Conservation (phyloP, 2,888 invertebrate species). For the Hemithea aestivaria region DNA sequence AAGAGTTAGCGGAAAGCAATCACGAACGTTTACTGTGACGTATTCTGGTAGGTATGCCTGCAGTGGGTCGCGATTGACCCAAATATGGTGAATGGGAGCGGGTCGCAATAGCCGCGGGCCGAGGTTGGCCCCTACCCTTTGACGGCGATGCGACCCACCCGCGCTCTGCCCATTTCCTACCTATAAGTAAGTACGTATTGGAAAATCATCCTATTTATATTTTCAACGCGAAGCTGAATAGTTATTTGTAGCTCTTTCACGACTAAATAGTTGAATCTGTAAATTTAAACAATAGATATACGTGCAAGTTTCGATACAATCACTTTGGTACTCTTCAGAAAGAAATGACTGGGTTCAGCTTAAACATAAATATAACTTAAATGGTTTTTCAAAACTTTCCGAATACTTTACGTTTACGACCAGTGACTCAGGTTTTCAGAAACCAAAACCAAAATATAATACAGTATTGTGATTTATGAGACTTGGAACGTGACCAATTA, state of each 20-base stretch:
- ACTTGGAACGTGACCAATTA: conserved; percentile 25
- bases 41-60: conserved; percentile 24
- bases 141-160: conserved; percentile 28
- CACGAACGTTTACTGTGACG: conserved; percentile 24
- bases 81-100: conserved; percentile 45
- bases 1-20: conserved; percentile 23
- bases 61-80: conserved; percentile 47
- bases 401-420: conserved; percentile 12
- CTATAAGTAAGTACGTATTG: too few species aligned
- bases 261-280: too few species aligned
- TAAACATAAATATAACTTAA: too few species aligned
- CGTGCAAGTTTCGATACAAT: too few species aligned
- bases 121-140: conserved; percentile 35
- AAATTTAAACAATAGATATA: too few species aligned
- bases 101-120: conserved; percentile 26
- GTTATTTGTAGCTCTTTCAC: too few species aligned
- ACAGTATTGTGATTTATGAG: background rate
- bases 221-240: too few species aligned
- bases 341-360: too few species aligned
- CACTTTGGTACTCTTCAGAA: too few species aligned
- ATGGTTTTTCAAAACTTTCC: conserved; percentile 2
- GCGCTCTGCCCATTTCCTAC: conserved; percentile 31
- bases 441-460: conserved; percentile 6
- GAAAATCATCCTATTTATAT: too few species aligned
- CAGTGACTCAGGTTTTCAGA: conserved; percentile 1